Evolutionary conservation across 2,113 vertebrate species (phyloP).

Genomic region (Cololabis saira): DNA sequence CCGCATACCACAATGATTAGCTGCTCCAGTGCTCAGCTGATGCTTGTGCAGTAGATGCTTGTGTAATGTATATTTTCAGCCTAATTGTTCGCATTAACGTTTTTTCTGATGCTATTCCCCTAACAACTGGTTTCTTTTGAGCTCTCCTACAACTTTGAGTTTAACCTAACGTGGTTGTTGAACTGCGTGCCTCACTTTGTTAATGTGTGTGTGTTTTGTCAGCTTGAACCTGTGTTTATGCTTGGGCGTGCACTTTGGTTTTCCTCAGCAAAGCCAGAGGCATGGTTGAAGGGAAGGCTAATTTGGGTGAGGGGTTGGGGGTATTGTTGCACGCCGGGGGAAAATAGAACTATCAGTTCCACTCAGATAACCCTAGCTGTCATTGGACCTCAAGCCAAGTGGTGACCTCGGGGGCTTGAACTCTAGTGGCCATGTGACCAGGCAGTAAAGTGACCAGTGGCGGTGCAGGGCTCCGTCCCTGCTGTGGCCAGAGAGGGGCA

Average conservation of each 20-base stretch:
- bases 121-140: too few species aligned
- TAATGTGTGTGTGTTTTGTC: slow-evolving; percentile 64
- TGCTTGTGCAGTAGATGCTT: too few species aligned
- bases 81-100: too few species aligned
- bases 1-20: too few species aligned
- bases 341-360: slow-evolving; percentile 91
- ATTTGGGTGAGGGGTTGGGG: slow-evolving; percentile 57
- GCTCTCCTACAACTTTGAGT: slow-evolving; percentile 27
- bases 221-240: slow-evolving; percentile 75
- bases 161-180: slow-evolving; percentile 14
- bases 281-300: slow-evolving; percentile 57
- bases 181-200: slow-evolving; percentile 60
- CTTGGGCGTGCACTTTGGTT: slow-evolving; percentile 71
- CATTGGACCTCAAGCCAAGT: slow-evolving; percentile 88
- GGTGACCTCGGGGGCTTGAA: slow-evolving; percentile 95
- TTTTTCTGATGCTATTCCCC: too few species aligned
- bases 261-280: slow-evolving; percentile 64
- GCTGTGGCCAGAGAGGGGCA: slow-evolving; percentile 81
- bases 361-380: slow-evolving; percentile 92
- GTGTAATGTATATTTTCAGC: too few species aligned
- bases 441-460: slow-evolving; percentile 92
- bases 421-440: slow-evolving; percentile 90
- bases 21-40: too few species aligned
- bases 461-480: slow-evolving; percentile 72
- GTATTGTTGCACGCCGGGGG: slow-evolving; percentile 81